Percentiles rank a stretch among this genome's conserved stretches.
Evolutionary conservation across 2,888 invertebrate genomes (phyloP).

Genomic region (Coenonympha glycerion): DNA sequence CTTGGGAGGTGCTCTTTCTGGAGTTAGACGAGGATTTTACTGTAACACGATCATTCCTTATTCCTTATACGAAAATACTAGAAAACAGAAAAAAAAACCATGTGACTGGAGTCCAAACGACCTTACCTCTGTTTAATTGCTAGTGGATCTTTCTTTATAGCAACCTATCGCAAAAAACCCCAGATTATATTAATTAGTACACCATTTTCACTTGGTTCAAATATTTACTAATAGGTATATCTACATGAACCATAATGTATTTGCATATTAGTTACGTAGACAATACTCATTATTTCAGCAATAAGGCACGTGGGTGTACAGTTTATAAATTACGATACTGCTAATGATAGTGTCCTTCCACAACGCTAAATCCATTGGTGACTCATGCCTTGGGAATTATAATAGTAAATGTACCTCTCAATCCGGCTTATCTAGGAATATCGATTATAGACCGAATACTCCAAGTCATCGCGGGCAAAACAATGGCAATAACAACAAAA

Average conservation of each 20-base stretch:
- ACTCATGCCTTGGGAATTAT: slow-evolving; percentile 21
- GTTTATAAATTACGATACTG: slow-evolving; percentile 19
- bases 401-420: slow-evolving; percentile 26
- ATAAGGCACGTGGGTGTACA: slow-evolving; percentile 19
- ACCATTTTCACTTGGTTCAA: no score
- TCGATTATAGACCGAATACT: slow-evolving; percentile 38
- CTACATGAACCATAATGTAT: background rate
- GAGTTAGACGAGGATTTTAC: no score
- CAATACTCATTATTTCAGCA: slow-evolving; percentile 14
- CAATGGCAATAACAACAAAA: slow-evolving; percentile 67
- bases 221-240: no score
- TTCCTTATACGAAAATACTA: no score
- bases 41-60: no score
- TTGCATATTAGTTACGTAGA: slow-evolving; percentile 11
- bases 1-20: no score
- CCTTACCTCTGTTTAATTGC: no score
- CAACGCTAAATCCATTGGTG: slow-evolving; percentile 19
- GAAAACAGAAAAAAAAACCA: no score
- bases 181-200: no score
- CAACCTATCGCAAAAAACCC: no score
- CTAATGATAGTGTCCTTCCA: slow-evolving; percentile 23
- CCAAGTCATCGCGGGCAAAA: slow-evolving; percentile 62
- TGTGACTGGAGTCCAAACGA: no score
- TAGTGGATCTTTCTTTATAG: no score
- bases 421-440: slow-evolving; percentile 30